Base-by-base conservation (phyloP, 2,888 invertebrate species). In the Cybosia mesomella region DNA sequence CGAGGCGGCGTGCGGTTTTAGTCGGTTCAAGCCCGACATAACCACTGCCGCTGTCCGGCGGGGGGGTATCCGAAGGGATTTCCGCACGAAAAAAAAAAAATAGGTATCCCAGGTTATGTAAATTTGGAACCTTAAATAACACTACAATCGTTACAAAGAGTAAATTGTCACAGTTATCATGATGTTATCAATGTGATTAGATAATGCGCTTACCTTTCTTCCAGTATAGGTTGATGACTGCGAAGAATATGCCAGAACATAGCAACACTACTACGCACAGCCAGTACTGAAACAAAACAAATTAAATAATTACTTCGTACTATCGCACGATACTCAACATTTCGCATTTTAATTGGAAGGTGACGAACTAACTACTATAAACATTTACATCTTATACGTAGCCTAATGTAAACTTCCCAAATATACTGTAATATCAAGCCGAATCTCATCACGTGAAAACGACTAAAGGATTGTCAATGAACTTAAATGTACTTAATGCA, bases 161-260 rank as follows among this genome's bases (percentile, higher is more conserved):
- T 49, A 61, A 55, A 72, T 62, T 64, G 64, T 73, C 36, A 70
- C 68, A 66, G 68, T 65, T 68, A 76, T 74, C 73, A 72, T 61
- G 70, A 65, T 63, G 64, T 77, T 80, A 80, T 79, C 79, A 21
- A 13, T 18, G 32, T 66, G 72, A 80, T 57, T 68, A 74, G 81
- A 78, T 75, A 74, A 21, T 49, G 15, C 59, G 53, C 84, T 89
- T 85, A 96, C 96, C 96, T 95, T 97, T 97, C 86, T 97, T 97
- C 95, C 97, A 97, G 87, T 96, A 97, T 68, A 97, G 93, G 84
- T 96, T 97, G 83, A 97, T 90, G 73, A 97, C 95, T 28, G 97
- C 97, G 85, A 96, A 96, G 79, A 96, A 91, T 71, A 97, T 95
- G 32, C 97, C 97, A 58, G 96, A 95, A 58, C 96, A 96, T 61